Percentiles rank a stretch among this genome's conserved stretches.
Evolutionary conservation across 2,113 vertebrate species (phyloP).

Genomic region (Ardeotis arabs): DNA sequence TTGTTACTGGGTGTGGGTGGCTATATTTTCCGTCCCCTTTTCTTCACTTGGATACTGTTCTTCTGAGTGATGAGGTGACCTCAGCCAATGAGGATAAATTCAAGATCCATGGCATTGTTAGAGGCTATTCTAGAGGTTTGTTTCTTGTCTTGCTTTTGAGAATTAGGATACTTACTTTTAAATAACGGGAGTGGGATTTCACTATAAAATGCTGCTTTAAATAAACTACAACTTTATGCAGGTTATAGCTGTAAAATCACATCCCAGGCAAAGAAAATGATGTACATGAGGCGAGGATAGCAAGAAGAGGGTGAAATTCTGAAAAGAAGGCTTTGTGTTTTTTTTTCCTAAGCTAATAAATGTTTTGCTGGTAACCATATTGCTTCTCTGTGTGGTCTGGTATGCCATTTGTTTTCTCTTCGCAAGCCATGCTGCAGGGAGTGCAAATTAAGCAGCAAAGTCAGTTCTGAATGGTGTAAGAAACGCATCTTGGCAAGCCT

Average conservation of each 20-base stretch:
- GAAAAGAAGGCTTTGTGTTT: conserved; percentile 20
- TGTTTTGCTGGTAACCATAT: conserved; percentile 42
- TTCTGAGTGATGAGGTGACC: conserved; percentile 50
- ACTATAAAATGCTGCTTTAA: not conserved
- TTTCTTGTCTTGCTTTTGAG: not conserved
- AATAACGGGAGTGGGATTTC: not conserved
- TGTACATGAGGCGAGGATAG: not conserved
- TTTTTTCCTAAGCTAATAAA: conserved; percentile 43
- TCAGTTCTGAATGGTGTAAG: conserved; percentile 7
- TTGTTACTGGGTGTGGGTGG: conserved; percentile 13
- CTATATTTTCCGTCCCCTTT: conserved; percentile 19
- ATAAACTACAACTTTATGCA: not conserved
- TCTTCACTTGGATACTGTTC: conserved; percentile 8
- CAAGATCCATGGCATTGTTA: not conserved
- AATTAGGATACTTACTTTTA: not conserved
- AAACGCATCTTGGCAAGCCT: conserved; percentile 3
- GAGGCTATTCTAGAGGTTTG: not conserved
- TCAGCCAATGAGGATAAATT: not conserved
- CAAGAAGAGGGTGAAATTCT: not conserved
- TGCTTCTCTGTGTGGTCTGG: conserved; percentile 48
- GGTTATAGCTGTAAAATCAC: not conserved
- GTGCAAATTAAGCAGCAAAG: conserved; percentile 25
- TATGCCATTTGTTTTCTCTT: conserved; percentile 58
- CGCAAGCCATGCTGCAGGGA: conserved; percentile 14
- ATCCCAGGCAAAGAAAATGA: not conserved